A percentile compares a stretch with the other conserved stretches of the same genome.
These are phyloP conservation scores for Cantharis rufa DNA, from an alignment of 2,888 invertebrate genomes.

Conservation along the genomic window DNA sequence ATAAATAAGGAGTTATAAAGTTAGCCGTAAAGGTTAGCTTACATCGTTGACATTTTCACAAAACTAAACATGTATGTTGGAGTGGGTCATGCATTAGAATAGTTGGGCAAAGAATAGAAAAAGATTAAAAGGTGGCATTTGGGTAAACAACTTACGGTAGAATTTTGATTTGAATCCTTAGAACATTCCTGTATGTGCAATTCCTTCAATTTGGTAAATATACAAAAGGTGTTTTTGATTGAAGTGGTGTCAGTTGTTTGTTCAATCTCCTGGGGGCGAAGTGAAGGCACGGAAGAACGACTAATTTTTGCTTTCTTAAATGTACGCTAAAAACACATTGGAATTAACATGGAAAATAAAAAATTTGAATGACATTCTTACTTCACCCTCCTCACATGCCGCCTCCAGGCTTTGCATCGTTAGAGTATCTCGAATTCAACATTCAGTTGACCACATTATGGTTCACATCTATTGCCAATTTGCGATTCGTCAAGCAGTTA, in stretches of 20 bases:
- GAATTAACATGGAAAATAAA: neutral
- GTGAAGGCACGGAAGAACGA: conserved; percentile 50
- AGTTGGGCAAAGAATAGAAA: too few species aligned
- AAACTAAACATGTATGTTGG: too few species aligned
- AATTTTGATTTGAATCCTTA: conserved; percentile 40
- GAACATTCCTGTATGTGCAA: conserved; percentile 52
- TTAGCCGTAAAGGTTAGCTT: too few species aligned
- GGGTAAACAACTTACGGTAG: conserved; percentile 35
- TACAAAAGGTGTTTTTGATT: conserved; percentile 48
- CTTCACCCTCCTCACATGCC: conserved; percentile 69
- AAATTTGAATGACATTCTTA: conserved; percentile 53
- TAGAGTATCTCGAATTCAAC: conserved; percentile 54
- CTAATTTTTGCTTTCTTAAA: conserved; percentile 50
- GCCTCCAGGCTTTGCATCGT: conserved; percentile 71
- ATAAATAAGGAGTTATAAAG: too few species aligned
- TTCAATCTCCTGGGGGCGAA: conserved; percentile 46
- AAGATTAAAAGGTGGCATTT: neutral
- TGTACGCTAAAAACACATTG: conserved; percentile 44
- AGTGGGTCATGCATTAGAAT: too few species aligned
- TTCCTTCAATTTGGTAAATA: conserved; percentile 54
- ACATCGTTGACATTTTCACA: too few species aligned
- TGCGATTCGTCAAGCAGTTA: neutral
- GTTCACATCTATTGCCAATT: conserved; percentile 32
- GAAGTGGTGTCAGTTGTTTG: conserved; percentile 37
- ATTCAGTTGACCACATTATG: conserved; percentile 54